Conservation (phyloP, 2,797 vertebrate species). For the Argyrosomus regius region DNA sequence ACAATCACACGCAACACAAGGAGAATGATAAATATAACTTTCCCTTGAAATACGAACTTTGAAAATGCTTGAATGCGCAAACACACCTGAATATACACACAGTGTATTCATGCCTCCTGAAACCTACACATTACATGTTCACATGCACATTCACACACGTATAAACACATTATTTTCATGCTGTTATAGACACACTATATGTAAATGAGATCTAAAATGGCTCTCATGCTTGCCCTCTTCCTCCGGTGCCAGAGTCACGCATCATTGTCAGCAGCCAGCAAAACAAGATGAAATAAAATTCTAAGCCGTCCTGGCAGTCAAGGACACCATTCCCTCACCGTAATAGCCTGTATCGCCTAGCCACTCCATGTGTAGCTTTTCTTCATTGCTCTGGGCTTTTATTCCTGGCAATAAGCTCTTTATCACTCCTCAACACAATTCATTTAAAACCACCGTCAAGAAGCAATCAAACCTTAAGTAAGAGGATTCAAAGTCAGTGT, state of each 20-base stretch:
- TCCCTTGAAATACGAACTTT: conserved; percentile 50
- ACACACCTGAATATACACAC: conserved; percentile 42
- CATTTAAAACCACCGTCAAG: conserved; percentile 91
- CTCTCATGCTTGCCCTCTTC: conserved; percentile 83
- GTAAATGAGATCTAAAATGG: conserved; percentile 86
- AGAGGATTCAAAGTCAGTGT: conserved; percentile 92
- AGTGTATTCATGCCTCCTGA: conserved; percentile 11
- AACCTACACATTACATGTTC: conserved; percentile 8
- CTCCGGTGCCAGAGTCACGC: conserved; percentile 86
- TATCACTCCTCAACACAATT: conserved; percentile 92
- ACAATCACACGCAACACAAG: conserved; percentile 42
- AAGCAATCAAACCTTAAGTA: conserved; percentile 93
- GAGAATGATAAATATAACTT: conserved; percentile 54
- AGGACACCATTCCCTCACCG: conserved; percentile 90
- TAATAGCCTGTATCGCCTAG: conserved; percentile 90
- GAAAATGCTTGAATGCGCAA: conserved; percentile 26
- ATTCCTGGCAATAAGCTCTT: conserved; percentile 92
- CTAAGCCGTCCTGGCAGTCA: conserved; percentile 90
- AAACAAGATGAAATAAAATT: conserved; percentile 93
- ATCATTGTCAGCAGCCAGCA: conserved; percentile 87
- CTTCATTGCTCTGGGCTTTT: conserved; percentile 91
- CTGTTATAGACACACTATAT: conserved; percentile 75
- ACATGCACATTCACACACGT: conserved; percentile 28
- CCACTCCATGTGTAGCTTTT: conserved; percentile 90
- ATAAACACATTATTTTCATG: conserved; percentile 51